These are phyloP conservation scores for Diachasmimorpha longicaudata DNA, from an alignment of 1,140 invertebrate species.

Conservation along the genomic window DNA sequence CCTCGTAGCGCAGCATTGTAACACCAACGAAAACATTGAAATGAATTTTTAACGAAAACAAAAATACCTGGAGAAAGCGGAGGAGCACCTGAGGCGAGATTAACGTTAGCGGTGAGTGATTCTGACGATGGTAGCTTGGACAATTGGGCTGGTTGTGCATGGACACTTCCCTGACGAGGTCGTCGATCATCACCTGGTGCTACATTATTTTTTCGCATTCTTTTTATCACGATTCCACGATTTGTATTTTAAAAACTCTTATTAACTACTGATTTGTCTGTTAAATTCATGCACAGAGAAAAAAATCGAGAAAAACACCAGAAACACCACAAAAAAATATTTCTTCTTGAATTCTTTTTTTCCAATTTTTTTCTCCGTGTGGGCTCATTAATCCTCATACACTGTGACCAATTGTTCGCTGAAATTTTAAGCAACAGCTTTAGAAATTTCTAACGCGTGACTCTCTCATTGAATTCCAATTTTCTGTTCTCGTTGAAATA, in stretches of 20 bases:
- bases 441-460: no score
- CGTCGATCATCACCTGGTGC: slow-evolving; percentile 56
- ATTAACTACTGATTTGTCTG: not conserved
- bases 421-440: no score
- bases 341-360: no score
- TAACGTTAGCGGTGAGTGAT: slow-evolving; percentile 52
- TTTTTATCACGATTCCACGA: slow-evolving; percentile 8
- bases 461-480: not conserved
- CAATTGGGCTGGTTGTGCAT: slow-evolving; percentile 50
- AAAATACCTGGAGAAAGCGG: slow-evolving; percentile 58
- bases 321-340: no score
- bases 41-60: slow-evolving; percentile 16
- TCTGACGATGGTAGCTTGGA: slow-evolving; percentile 59
- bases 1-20: not conserved
- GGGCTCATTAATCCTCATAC: no score
- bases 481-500: no score
- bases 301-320: no score
- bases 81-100: slow-evolving; percentile 45
- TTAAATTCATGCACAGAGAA: not conserved
- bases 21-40: slow-evolving; percentile 10
- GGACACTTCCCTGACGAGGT: slow-evolving; percentile 53
- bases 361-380: no score
- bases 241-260: not conserved
- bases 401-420: no score
- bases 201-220: slow-evolving; percentile 38